Evolutionary conservation across 2,888 invertebrate genomes (phyloP).

Genomic region (Alcis repandata): DNA sequence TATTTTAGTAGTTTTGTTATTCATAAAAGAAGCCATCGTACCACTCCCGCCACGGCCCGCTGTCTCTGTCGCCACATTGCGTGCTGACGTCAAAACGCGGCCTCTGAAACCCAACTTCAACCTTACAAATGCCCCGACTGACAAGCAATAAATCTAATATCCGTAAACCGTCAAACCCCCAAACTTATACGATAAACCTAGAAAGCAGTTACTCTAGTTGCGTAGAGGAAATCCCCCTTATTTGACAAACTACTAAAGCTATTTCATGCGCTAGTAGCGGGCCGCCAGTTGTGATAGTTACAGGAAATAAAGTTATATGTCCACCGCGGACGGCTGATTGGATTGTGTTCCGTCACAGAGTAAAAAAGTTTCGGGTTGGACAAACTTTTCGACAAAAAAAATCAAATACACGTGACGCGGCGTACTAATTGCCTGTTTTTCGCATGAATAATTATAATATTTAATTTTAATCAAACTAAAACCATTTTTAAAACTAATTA

Average conservation of each 20-base stretch:
- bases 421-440: too few relatives aligned
- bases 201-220: constrained; percentile 16
- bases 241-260: constrained; percentile 43
- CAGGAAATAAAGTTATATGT: constrained; percentile 51
- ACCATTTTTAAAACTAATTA: too few relatives aligned
- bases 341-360: constrained; percentile 40
- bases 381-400: neutral
- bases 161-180: constrained; percentile 7
- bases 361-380: neutral
- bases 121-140: constrained; percentile 8
- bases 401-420: neutral
- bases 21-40: too few relatives aligned
- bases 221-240: constrained; percentile 29
- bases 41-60: too few relatives aligned
- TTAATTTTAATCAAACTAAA: too few relatives aligned
- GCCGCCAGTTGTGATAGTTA: constrained; percentile 44
- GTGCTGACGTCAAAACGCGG: neutral
- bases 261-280: constrained; percentile 41
- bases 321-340: constrained; percentile 47
- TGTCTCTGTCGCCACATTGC: too few relatives aligned
- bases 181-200: constrained; percentile 30
- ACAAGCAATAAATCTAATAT: constrained; percentile 18
- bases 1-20: too few relatives aligned
- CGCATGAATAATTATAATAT: too few relatives aligned
- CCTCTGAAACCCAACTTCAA: neutral